phyloP scores from a whole-genome alignment of 1,140 invertebrate genomes.

The Neodiprion fabricii region DNA sequence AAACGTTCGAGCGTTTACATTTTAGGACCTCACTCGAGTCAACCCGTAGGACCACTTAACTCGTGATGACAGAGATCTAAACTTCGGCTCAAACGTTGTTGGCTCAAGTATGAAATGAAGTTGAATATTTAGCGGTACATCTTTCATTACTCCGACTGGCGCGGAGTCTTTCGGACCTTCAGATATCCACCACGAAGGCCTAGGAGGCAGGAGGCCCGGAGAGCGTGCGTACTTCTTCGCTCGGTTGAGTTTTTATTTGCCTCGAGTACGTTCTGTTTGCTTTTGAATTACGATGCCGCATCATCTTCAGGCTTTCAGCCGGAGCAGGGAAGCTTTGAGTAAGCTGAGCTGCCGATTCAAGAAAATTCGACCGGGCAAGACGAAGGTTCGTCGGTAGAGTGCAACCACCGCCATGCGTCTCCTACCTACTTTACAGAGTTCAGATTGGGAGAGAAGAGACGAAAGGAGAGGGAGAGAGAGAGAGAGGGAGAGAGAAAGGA shows the following conservation, averaged over 20 bases:
- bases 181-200: background rate
- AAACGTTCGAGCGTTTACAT: too few relatives aligned
- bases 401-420: too few relatives aligned
- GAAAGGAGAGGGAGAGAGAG: too few relatives aligned
- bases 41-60: background rate
- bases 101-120: background rate
- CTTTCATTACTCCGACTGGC: too few relatives aligned
- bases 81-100: background rate
- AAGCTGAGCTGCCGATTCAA: background rate
- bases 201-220: background rate
- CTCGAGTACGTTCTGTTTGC: conserved; percentile 2
- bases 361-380: background rate
- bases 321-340: background rate
- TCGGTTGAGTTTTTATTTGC: conserved; percentile 3
- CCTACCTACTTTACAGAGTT: too few relatives aligned
- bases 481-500: too few relatives aligned
- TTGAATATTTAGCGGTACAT: background rate
- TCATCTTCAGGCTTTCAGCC: background rate
- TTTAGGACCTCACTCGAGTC: background rate
- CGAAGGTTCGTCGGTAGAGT: too few relatives aligned
- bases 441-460: too few relatives aligned
- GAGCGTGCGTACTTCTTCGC: background rate
- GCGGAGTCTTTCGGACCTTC: background rate
- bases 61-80: background rate
- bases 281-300: background rate